Base-by-base conservation (phyloP, 2,888 invertebrate species). In the Zygaena filipendulae region DNA sequence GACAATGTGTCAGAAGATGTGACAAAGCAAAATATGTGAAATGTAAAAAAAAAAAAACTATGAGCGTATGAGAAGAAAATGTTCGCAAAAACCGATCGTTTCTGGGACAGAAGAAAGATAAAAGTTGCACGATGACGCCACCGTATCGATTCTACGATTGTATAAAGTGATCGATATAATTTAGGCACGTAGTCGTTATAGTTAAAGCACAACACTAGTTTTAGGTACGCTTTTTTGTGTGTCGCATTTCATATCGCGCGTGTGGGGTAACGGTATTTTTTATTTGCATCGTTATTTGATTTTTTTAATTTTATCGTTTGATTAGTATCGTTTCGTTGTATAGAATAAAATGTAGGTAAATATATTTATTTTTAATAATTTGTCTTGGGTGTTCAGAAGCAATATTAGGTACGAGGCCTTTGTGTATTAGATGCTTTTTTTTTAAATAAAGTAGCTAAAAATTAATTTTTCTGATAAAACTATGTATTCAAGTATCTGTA, bases 71-170 rank as follows among this genome's bases (percentile, higher is more conserved):
- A 32, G 31, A 39, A 33, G 12, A 29, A 58, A 53, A 75, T 75
- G 75, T 68, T 68, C 45, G 59, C 66, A 18, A 64, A 62, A 51
- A 61, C 59, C 40, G 63, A 70, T 33, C 58, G 69, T 20, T 67
- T 70, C 50, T 74, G 71, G 68, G 72, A 75, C 49, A 55, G 75
- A 40, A 62, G 74, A 54, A 74, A 72, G 72, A 40, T 47, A 33
- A 52, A 43, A 36, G 32, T 35, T 40, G 35, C 59, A 48, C 70
- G 70, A 74, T 77, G 77, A 74, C 70, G 55, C 38, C 52, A 32
- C 49, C 46, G 33, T 36, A 52, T 37, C 50, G 48, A 33, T 54
- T 55, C 35, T 43, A 51, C 56, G 55, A 59, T 45, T 61, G 62
- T 50, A 64, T 68, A 52, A 71, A 67, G 59, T 62, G 62, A 55